These are phyloP conservation scores for Aphidius ervi DNA, from an alignment of 1,140 invertebrate genomes.

Conservation along the genomic window DNA sequence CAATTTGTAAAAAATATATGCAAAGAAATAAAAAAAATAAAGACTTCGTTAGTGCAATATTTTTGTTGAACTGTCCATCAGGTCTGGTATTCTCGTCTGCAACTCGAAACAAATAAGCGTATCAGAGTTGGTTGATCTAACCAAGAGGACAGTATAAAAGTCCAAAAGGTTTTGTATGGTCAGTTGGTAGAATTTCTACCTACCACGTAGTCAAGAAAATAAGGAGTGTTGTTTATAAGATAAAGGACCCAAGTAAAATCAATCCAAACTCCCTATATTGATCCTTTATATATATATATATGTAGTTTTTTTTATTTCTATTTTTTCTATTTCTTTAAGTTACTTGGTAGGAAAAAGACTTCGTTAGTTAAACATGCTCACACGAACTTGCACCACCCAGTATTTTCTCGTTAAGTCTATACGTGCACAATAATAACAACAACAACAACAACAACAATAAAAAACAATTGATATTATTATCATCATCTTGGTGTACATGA, in stretches of 20 bases:
- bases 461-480: too few relatives aligned
- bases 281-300: constrained; percentile 15
- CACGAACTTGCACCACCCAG: constrained; percentile 13
- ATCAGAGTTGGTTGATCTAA: constrained; percentile 13
- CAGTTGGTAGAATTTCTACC: constrained; percentile 5
- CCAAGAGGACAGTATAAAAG: constrained; percentile 5
- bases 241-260: constrained; percentile 19
- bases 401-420: constrained; percentile 23
- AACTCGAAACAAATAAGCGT: constrained; percentile 15
- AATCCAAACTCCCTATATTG: constrained; percentile 27
- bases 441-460: too few relatives aligned
- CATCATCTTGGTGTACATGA: too few relatives aligned
- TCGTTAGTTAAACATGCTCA: constrained; percentile 28
- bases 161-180: constrained; percentile 4
- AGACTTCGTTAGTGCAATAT: constrained; percentile 22
- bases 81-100: constrained; percentile 5
- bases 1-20: constrained; percentile 1
- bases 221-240: too few relatives aligned
- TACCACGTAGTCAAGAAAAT: constrained; percentile 7
- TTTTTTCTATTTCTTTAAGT: constrained; percentile 1
- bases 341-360: constrained; percentile 13
- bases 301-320: not conserved
- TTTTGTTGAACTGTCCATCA: constrained; percentile 22
- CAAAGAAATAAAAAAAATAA: constrained; percentile 6
- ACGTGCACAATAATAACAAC: not conserved